phyloP scores from a whole-genome alignment of 2,888 invertebrate genomes.

The Liopterus haemorrhoidalis region DNA sequence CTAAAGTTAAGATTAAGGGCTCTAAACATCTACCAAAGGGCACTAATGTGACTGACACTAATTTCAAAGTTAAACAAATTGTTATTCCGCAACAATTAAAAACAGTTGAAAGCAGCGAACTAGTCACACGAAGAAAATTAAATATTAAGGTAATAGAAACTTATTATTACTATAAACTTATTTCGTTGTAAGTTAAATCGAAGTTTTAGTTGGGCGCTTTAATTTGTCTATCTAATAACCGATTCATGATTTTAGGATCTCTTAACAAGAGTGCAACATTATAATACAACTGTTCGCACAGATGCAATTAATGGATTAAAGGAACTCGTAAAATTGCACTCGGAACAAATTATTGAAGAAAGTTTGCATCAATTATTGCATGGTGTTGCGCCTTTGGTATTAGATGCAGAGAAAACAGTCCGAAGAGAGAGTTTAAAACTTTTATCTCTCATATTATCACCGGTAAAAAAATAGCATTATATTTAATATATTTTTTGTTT shows the following conservation, averaged over 20 bases:
- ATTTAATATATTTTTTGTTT: constrained; percentile 4
- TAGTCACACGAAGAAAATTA: constrained; percentile 61
- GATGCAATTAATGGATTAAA: constrained; percentile 59
- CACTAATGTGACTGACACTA: constrained; percentile 80
- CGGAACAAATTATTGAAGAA: constrained; percentile 48
- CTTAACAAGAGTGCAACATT: constrained; percentile 64
- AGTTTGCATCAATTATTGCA: constrained; percentile 64
- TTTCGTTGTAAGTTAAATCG: no score
- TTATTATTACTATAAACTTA: no score
- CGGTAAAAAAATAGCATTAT: constrained; percentile 35
- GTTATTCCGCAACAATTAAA: constrained; percentile 71
- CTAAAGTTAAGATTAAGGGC: constrained; percentile 82
- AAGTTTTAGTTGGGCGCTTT: constrained; percentile 9
- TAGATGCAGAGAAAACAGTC: constrained; percentile 65
- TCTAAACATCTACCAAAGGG: constrained; percentile 73
- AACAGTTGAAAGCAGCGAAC: constrained; percentile 50
- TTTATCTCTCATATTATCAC: constrained; percentile 45
- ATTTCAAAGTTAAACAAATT: constrained; percentile 85
- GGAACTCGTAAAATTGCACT: constrained; percentile 50
- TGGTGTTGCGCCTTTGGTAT: constrained; percentile 59
- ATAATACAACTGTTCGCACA: constrained; percentile 62
- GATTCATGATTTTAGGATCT: constrained; percentile 52
- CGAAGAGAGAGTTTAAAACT: constrained; percentile 55
- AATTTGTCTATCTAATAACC: constrained; percentile 11
- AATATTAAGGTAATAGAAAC: constrained; percentile 62